A percentile compares a stretch with the other conserved stretches of the same genome.
Evolutionary conservation across 2,888 invertebrate genomes (phyloP).

Genomic region (Ornithoptera alexandrae): DNA sequence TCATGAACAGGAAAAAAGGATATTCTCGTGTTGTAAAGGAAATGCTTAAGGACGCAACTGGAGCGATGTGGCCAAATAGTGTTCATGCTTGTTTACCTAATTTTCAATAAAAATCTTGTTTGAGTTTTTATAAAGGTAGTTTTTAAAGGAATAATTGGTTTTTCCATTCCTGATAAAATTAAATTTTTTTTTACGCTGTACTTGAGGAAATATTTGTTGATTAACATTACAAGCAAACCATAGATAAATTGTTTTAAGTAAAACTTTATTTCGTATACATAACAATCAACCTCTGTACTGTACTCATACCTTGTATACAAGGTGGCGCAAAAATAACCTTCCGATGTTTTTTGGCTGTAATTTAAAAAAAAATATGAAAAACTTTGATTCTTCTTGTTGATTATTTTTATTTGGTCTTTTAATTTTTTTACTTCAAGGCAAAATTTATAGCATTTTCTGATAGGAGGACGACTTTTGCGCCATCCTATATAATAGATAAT

Average conservation of each 20-base stretch:
- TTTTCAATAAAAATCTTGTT: constrained; percentile 1
- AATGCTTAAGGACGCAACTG: constrained; percentile 7
- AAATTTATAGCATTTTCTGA: no score
- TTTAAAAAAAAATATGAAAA: no score
- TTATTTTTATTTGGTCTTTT: no score
- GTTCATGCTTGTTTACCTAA: constrained; percentile 3
- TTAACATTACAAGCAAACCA: background rate
- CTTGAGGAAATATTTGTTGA: background rate
- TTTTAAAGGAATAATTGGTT: background rate
- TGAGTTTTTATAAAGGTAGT: background rate
- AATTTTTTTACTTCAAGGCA: no score
- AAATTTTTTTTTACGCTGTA: background rate
- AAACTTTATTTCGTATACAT: background rate
- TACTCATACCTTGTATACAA: no score
- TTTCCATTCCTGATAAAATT: background rate
- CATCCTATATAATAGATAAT: no score
- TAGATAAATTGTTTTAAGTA: background rate
- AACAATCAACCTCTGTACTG: no score
- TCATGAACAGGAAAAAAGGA: background rate
- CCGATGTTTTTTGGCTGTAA: no score
- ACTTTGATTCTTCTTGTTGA: no score
- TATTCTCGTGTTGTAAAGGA: background rate
- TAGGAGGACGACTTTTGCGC: no score
- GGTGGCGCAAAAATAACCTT: no score
- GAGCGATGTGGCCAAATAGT: constrained; percentile 6